Percentiles rank a stretch among this genome's conserved stretches.
Evolutionary conservation across 2,113 vertebrate genomes (phyloP).

Genomic region (Noturus placidus): DNA sequence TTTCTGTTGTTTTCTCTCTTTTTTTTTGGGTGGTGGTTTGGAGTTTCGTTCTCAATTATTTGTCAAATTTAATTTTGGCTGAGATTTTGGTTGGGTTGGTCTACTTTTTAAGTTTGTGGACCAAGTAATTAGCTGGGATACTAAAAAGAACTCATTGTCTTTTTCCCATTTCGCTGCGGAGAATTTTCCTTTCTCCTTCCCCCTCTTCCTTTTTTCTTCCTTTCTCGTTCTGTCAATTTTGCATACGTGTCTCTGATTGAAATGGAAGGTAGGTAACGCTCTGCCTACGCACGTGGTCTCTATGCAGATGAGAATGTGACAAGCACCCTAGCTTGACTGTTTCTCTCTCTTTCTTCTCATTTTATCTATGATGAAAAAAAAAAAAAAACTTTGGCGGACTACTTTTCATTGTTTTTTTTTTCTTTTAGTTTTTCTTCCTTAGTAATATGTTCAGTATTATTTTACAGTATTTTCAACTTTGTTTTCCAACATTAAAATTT

Average conservation of each 20-base stretch:
- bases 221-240: constrained; percentile 83
- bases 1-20: constrained; percentile 59
- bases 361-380: constrained; percentile 64
- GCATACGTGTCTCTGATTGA: constrained; percentile 96
- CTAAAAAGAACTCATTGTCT: constrained; percentile 94
- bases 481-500: constrained; percentile 50
- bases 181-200: constrained; percentile 92
- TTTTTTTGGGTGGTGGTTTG: neutral
- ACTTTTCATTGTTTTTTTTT: constrained; percentile 63
- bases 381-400: constrained; percentile 55
- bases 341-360: constrained; percentile 59
- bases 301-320: constrained; percentile 96
- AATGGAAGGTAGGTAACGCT: constrained; percentile 96
- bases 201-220: constrained; percentile 73
- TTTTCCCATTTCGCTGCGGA: constrained; percentile 94
- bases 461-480: constrained; percentile 57
- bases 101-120: constrained; percentile 77
- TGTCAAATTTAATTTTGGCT: constrained; percentile 59
- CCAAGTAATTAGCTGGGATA: constrained; percentile 82
- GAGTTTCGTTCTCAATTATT: constrained; percentile 28
- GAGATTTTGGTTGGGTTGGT: constrained; percentile 53
- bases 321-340: constrained; percentile 95
- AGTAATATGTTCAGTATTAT: constrained; percentile 45
- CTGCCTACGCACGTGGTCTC: constrained; percentile 95
- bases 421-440: constrained; percentile 46